phyloP scores from a whole-genome alignment of 92 coral and sea anemone species.

The Montipora capitata region DNA sequence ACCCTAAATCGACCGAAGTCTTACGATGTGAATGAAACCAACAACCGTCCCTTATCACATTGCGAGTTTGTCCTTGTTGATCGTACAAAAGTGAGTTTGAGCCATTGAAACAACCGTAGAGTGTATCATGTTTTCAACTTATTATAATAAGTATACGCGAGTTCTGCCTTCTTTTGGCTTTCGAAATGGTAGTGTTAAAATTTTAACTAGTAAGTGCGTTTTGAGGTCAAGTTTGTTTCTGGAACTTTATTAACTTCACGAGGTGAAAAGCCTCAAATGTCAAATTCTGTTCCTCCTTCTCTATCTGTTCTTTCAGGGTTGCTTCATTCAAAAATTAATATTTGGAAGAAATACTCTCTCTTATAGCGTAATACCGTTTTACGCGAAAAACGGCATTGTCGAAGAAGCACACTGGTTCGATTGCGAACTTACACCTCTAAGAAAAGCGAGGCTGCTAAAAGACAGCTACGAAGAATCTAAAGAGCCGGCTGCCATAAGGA shows the following conservation, averaged over 20 bases:
- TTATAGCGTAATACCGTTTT: not conserved
- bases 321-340: not conserved
- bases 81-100: not conserved
- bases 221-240: not conserved
- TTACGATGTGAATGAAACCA: too few species aligned
- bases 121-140: not conserved
- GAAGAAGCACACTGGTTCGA: not conserved
- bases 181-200: not conserved
- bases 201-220: not conserved
- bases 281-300: not conserved
- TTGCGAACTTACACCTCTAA: slow-evolving; percentile 29
- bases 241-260: not conserved
- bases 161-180: not conserved
- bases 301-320: not conserved
- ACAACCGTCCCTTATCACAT: too few species aligned
- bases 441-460: slow-evolving; percentile 17
- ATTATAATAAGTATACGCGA: not conserved
- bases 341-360: not conserved
- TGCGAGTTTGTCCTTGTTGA: not conserved
- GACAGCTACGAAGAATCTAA: not conserved
- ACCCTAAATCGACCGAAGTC: too few species aligned
- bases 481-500: slow-evolving; percentile 25
- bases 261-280: not conserved
- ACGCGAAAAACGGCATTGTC: not conserved
- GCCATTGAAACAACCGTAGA: not conserved